These are phyloP conservation scores for Oscheius sp. DNA, from an alignment of 2,888 invertebrate species.

Conservation along the genomic window DNA sequence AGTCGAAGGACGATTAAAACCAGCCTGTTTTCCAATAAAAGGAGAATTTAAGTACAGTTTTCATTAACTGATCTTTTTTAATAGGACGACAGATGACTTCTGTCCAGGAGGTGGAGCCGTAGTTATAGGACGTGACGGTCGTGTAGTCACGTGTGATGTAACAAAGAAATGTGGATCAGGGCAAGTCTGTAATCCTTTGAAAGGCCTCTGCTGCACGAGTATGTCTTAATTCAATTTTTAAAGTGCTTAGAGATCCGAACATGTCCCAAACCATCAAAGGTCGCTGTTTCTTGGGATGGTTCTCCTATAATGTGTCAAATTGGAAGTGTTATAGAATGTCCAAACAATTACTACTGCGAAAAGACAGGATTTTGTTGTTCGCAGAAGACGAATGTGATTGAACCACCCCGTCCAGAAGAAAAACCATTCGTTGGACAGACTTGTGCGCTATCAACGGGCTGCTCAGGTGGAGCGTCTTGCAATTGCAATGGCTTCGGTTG, in stretches of 20 bases:
- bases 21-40: slow-evolving; percentile 55
- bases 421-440: slow-evolving; percentile 39
- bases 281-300: slow-evolving; percentile 52
- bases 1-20: slow-evolving; percentile 54
- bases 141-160: slow-evolving; percentile 56
- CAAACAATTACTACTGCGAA: slow-evolving; percentile 52
- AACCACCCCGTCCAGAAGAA: no score
- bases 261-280: slow-evolving; percentile 60
- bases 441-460: slow-evolving; percentile 46
- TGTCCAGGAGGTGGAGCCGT: slow-evolving; percentile 66
- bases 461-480: slow-evolving; percentile 59
- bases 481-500: slow-evolving; percentile 49
- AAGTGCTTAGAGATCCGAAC: slow-evolving; percentile 61
- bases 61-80: not conserved
- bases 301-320: slow-evolving; percentile 61
- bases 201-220: slow-evolving; percentile 67
- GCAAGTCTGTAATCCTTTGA: slow-evolving; percentile 62
- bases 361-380: slow-evolving; percentile 63
- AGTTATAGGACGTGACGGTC: slow-evolving; percentile 46
- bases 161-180: slow-evolving; percentile 54
- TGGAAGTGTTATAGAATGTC: not conserved
- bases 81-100: slow-evolving; percentile 39
- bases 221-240: slow-evolving; percentile 8
- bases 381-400: no score
- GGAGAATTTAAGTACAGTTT: slow-evolving; percentile 13